phyloP scores from a whole-genome alignment of 1,140 invertebrate species.

The Epicauta chinensis region DNA sequence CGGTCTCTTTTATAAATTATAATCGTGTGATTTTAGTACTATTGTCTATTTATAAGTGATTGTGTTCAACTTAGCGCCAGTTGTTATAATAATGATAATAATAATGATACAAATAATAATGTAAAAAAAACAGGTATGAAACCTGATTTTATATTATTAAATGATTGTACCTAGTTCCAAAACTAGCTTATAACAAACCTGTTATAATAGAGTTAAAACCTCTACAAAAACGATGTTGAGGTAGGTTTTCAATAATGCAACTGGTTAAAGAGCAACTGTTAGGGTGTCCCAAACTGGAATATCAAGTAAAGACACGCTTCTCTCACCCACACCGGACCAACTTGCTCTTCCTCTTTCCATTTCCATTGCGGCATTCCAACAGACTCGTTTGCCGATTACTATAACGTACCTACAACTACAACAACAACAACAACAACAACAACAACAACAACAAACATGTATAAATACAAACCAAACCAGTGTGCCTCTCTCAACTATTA shows the following conservation, averaged over 20 bases:
- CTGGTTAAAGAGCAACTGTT: constrained; percentile 25
- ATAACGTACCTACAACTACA: not conserved
- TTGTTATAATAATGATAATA: constrained; percentile 1
- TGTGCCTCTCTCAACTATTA: constrained; percentile 8
- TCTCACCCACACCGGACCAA: constrained; percentile 22
- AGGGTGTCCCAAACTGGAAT: constrained; percentile 29
- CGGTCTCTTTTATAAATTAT: no score
- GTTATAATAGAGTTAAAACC: constrained; percentile 29
- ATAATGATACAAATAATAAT: no score
- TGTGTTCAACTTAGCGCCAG: no score
- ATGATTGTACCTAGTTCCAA: constrained; percentile 30
- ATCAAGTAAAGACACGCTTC: constrained; percentile 22
- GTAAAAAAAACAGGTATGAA: constrained; percentile 24
- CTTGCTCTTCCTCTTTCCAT: constrained; percentile 17
- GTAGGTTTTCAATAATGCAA: constrained; percentile 30
- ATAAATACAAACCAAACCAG: not conserved
- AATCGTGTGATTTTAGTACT: no score
- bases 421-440: no score
- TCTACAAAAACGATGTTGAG: constrained; percentile 32
- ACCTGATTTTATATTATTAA: constrained; percentile 30
- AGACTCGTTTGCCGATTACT: constrained; percentile 15
- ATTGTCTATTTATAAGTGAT: no score
- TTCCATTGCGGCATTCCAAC: constrained; percentile 11
- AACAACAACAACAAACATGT: no score
- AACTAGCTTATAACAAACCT: constrained; percentile 30